phyloP scores from a whole-genome alignment of 2,113 vertebrate species.

The Hippolais icterina region DNA sequence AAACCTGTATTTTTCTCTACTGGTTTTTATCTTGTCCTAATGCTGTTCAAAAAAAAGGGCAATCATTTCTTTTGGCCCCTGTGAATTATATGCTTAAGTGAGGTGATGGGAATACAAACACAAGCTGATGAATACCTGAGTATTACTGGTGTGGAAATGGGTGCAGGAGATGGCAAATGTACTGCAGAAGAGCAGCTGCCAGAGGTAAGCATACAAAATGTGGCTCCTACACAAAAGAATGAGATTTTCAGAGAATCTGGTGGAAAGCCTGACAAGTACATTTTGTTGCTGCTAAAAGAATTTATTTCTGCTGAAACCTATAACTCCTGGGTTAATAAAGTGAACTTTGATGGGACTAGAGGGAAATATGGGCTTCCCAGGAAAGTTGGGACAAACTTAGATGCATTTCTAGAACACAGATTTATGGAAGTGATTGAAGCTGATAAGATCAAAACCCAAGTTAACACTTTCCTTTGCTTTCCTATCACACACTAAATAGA shows the following conservation, averaged over 20 bases:
- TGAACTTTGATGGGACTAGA: constrained; percentile 74
- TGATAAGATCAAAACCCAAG: constrained; percentile 70
- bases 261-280: constrained; percentile 65
- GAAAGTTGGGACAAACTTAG: constrained; percentile 72
- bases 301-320: constrained; percentile 75
- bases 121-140: not conserved
- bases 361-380: constrained; percentile 74
- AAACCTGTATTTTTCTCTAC: not conserved
- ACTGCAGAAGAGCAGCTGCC: constrained; percentile 17
- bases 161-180: not conserved
- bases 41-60: not conserved
- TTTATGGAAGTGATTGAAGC: constrained; percentile 72
- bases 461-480: constrained; percentile 66
- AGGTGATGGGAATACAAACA: not conserved
- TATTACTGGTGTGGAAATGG: not conserved
- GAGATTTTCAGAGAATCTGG: constrained; percentile 63
- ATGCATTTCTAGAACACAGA: constrained; percentile 67
- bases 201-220: constrained; percentile 58
- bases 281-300: constrained; percentile 72
- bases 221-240: constrained; percentile 46
- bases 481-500: constrained; percentile 45
- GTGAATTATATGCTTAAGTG: not conserved
- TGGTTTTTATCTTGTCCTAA: not conserved
- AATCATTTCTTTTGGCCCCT: not conserved
- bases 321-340: constrained; percentile 76